These are phyloP conservation scores for Arbacia lixula DNA, from an alignment of 53 echinoderm and acorn worm genomes.

Conservation along the genomic window DNA sequence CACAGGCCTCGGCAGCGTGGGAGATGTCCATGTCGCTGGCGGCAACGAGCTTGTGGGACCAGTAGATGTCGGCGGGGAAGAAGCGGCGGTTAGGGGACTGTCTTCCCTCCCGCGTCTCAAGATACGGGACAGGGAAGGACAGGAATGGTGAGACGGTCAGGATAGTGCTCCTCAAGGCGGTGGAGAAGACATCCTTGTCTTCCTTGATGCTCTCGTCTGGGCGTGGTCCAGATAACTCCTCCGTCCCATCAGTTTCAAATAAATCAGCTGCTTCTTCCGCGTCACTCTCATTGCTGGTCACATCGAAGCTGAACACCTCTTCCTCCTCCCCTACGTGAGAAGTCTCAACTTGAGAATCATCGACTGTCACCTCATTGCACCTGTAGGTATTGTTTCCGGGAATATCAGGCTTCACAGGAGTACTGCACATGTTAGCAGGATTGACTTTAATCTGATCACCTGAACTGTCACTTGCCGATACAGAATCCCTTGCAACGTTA, in stretches of 20 bases:
- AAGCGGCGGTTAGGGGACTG: slow-evolving; percentile 62
- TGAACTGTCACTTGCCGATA: no score
- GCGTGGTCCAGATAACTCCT: neutral
- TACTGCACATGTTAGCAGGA: neutral
- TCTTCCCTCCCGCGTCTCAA: slow-evolving; percentile 74
- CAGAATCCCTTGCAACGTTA: neutral
- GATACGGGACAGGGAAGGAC: slow-evolving; percentile 67
- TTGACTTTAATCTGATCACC: no score
- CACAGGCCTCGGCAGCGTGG: neutral
- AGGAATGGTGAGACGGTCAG: slow-evolving; percentile 79
- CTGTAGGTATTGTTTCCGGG: neutral
- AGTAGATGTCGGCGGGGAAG: slow-evolving; percentile 73
- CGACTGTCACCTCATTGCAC: slow-evolving; percentile 4
- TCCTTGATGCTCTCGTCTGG: slow-evolving; percentile 54
- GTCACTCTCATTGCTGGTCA: slow-evolving; percentile 59
- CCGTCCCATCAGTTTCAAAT: neutral
- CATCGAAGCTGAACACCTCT: slow-evolving; percentile 42
- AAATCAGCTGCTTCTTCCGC: slow-evolving; percentile 55
- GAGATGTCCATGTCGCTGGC: neutral
- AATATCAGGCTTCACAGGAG: no score
- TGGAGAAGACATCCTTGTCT: slow-evolving; percentile 50
- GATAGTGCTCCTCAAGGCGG: slow-evolving; percentile 43
- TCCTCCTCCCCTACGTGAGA: slow-evolving; percentile 45
- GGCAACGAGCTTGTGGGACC: slow-evolving; percentile 63
- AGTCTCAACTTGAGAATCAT: neutral